A percentile compares a stretch with the other conserved stretches of the same genome.
Conservation (phyloP, 2,797 vertebrate species). For the Prunella strophiata region DNA sequence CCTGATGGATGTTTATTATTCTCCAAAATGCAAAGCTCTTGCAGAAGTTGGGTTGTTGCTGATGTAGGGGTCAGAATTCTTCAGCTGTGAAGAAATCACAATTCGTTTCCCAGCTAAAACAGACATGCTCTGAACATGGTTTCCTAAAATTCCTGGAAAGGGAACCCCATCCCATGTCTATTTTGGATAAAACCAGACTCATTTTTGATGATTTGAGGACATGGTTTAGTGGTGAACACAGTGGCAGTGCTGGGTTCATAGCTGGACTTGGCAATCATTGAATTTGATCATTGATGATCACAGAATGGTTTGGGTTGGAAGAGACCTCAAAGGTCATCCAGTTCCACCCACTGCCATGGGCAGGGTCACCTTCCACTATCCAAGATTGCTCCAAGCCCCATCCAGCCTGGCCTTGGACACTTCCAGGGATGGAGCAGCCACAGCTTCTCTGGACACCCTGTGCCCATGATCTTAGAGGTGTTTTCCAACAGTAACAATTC, state of each 20-base stretch:
- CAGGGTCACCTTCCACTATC: not conserved
- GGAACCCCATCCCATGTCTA: not conserved
- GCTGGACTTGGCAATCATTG: not conserved
- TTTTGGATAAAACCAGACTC: not conserved
- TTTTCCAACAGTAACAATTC: not conserved
- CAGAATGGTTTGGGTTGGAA: not conserved
- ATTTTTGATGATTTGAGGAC: not conserved
- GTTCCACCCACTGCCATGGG: fast-evolving
- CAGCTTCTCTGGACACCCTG: fast-evolving
- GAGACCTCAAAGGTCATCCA: not conserved
- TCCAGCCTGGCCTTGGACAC: not conserved
- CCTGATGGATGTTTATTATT: not conserved
- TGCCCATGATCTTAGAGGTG: not conserved
- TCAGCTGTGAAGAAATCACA: not conserved
- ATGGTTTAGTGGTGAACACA: not conserved
- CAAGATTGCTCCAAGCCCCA: fast-evolving
- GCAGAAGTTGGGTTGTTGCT: not conserved
- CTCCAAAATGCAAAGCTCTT: not conserved
- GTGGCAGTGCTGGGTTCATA: not conserved
- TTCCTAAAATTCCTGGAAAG: not conserved
- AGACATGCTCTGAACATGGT: fast-evolving
- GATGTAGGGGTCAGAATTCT: not conserved
- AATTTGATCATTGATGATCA: not conserved
- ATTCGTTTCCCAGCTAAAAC: not conserved
- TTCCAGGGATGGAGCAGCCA: not conserved